These are phyloP conservation scores for Siniperca undulata DNA, from an alignment of 2,797 vertebrate genomes.

Conservation along the genomic window DNA sequence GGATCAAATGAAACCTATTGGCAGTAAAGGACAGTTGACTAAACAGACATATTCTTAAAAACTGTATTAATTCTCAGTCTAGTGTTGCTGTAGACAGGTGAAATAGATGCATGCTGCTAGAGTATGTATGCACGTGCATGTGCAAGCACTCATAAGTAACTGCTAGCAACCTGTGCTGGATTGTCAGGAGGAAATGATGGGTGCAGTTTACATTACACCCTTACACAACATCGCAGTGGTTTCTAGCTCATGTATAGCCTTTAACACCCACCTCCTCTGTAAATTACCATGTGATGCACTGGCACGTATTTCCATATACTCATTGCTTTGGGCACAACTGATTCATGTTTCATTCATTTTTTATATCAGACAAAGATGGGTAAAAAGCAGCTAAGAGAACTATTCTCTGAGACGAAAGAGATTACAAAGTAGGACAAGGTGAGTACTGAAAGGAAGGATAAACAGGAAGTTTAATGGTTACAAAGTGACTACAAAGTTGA, in stretches of 20 bases:
- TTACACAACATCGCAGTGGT: neutral
- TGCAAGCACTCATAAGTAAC: neutral
- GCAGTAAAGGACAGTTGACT: neutral
- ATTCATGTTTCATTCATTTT: slow-evolving; percentile 14
- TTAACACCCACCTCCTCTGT: neutral
- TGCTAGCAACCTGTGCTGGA: neutral
- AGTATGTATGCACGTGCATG: neutral
- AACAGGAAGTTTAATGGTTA: slow-evolving; percentile 7
- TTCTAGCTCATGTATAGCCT: neutral
- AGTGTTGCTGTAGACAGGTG: neutral
- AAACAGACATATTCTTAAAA: neutral
- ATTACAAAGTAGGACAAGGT: slow-evolving; percentile 57
- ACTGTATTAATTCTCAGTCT: neutral
- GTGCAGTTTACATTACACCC: neutral
- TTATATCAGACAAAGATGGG: neutral
- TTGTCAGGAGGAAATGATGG: slow-evolving; percentile 22
- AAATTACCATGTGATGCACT: neutral
- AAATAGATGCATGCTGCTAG: neutral
- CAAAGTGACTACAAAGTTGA: slow-evolving; percentile 12
- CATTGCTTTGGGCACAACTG: neutral
- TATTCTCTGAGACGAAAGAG: neutral
- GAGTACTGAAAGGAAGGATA: slow-evolving; percentile 44
- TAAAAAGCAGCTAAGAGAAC: slow-evolving; percentile 18
- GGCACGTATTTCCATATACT: slow-evolving; percentile 12
- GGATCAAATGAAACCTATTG: neutral